A percentile compares a stretch with the other conserved stretches of the same genome.
These are phyloP conservation scores for Stictonetta naevosa DNA, from an alignment of 2,113 vertebrate species.

Conservation along the genomic window DNA sequence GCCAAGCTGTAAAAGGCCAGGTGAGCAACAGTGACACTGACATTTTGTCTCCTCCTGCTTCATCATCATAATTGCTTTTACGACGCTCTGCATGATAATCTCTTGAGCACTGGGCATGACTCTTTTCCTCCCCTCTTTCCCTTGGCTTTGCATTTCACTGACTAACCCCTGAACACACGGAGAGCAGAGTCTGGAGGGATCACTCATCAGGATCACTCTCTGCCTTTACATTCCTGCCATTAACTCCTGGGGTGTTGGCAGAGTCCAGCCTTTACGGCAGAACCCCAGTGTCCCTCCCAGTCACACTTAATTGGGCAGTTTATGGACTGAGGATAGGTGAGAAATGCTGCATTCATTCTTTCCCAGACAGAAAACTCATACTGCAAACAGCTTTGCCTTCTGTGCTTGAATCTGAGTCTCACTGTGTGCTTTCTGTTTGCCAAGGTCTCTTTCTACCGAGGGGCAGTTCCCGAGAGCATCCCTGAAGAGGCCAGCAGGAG, in stretches of 20 bases:
- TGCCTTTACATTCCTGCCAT: neutral
- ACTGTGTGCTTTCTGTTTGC: constrained; percentile 8
- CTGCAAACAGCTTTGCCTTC: neutral
- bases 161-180: neutral
- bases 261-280: neutral
- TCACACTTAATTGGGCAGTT: neutral
- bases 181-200: neutral
- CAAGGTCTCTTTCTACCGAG: constrained; percentile 97
- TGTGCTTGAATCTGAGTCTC: neutral
- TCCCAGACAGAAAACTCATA: neutral
- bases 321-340: neutral
- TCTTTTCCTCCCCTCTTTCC: neutral
- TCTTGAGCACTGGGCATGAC: neutral
- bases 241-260: neutral
- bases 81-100: neutral
- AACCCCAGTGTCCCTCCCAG: neutral
- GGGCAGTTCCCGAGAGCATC: constrained; percentile 80
- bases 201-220: neutral
- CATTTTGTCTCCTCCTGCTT: neutral
- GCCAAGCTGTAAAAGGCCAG: constrained; percentile 89
- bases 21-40: constrained; percentile 66
- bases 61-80: neutral
- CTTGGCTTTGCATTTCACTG: neutral
- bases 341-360: neutral
- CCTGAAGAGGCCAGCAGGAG: constrained; percentile 87